Evolutionary conservation across 2,888 invertebrate species (phyloP), one percentile per base, ranked within the genome.

Genomic region (Cepaea hortensis): DNA sequence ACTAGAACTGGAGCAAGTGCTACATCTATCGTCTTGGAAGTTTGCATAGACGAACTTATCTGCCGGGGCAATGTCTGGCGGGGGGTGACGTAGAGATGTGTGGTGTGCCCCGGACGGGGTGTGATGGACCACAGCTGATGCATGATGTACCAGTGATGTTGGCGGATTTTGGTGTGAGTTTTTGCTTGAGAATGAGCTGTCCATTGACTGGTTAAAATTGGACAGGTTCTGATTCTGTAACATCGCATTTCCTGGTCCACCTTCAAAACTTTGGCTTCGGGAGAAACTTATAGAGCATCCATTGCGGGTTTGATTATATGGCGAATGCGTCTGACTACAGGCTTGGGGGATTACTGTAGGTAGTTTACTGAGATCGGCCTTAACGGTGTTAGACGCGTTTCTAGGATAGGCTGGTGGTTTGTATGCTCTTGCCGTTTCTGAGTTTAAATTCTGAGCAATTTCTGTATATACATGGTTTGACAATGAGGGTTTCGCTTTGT

Each of bases 1-100:
- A 70, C 93, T 93, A 87, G 93, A 93, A 55, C 95, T 95, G 90
- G 98, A 98, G 20, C 98, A 98, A 73, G 98, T 98, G 94, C 98
- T 98, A 93, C 97, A 96, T 93, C 97, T 97, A 79, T 92, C 91
- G 7, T 91, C 91, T n/a, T 91, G 90, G 81, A 89, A 90, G 61
- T 89, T 86, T 72, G 83, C 87, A 70, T 88, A 88, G 46, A 87
- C 87, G 85, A 87, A 87, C 76, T 72, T 61, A n/a, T 87, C 84
- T 20, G 87, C 87, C 4, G 84, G 75, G 13, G 84, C 35, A 35
- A 72, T 80, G 55, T 87, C 87, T 79, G 81, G 55, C 61, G 61
- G 65, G 70, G 81, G 62, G 61, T 76, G 84, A n/a, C 79, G 82
- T 50, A 79, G 20, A 35, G 73, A 18, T 3, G 23, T 15, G 7